These are phyloP conservation scores for Drosophila kuntzei DNA, from an alignment of 2,888 invertebrate species.

Conservation along the genomic window DNA sequence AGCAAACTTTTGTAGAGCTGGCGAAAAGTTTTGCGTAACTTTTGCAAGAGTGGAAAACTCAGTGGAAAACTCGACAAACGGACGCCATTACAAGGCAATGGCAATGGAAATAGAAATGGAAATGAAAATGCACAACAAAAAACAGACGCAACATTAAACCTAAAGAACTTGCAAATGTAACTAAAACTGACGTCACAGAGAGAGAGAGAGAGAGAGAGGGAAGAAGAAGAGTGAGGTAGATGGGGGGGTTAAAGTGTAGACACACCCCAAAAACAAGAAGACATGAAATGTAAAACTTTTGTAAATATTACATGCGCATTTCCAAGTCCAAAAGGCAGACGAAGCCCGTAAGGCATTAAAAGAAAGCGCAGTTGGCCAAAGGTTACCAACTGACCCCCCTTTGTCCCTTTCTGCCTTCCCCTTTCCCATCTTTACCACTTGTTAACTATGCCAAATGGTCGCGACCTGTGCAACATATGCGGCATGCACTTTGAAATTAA, in stretches of 20 bases:
- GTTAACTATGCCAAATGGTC: conserved; percentile 52
- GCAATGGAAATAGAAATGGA: background rate
- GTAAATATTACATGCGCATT: conserved; percentile 74
- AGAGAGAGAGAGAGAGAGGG: background rate
- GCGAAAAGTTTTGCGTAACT: conserved; percentile 48
- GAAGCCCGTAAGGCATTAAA: conserved; percentile 42
- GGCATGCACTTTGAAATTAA: conserved; percentile 69
- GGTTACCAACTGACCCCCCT: conserved; percentile 1
- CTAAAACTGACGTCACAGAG: conserved; percentile 11
- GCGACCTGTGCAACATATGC: conserved; percentile 63
- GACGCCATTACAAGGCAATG: conserved; percentile 24
- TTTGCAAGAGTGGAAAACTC: conserved; percentile 6
- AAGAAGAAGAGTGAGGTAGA: too few relatives aligned
- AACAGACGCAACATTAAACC: conserved; percentile 54
- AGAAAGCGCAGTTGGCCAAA: conserved; percentile 28
- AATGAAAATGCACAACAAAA: conserved; percentile 39
- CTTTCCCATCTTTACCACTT: background rate
- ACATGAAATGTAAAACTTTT: conserved; percentile 53
- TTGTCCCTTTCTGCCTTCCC: background rate
- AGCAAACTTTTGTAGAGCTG: conserved; percentile 34
- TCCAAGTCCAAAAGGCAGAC: conserved; percentile 51
- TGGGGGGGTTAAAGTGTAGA: background rate
- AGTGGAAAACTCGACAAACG: conserved; percentile 1
- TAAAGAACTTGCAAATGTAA: conserved; percentile 57
- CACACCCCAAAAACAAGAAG: conserved; percentile 26